These are phyloP conservation scores for Brachionus koreanus DNA, from an alignment of 1,140 invertebrate genomes.

Conservation along the genomic window DNA sequence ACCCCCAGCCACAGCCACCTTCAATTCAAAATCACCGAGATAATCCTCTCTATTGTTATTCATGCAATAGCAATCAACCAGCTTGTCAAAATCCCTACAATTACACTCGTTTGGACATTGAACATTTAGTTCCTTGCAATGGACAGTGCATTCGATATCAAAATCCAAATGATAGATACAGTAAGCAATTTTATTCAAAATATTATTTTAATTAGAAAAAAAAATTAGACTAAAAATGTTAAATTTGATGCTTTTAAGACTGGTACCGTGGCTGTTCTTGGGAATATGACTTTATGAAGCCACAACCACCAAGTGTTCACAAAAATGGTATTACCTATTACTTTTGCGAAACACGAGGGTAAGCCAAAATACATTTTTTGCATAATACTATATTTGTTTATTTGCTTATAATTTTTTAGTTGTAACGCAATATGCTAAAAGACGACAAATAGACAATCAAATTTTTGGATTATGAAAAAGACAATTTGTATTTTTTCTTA, in stretches of 20 bases:
- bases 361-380: background rate
- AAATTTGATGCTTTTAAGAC: background rate
- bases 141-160: conserved; percentile 38
- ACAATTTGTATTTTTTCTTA: background rate
- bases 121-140: conserved; percentile 40
- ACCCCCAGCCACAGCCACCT: conserved; percentile 16
- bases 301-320: conserved; percentile 1
- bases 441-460: conserved; percentile 24
- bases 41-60: conserved; percentile 39
- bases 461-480: background rate
- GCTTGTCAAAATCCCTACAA: conserved; percentile 23
- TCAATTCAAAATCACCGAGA: conserved; percentile 7
- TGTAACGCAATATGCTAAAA: conserved; percentile 40
- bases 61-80: conserved; percentile 33
- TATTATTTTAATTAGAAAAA: background rate
- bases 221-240: background rate
- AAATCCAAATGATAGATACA: conserved; percentile 39
- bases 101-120: background rate
- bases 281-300: conserved; percentile 37
- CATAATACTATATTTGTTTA: background rate
- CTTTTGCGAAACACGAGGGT: conserved; percentile 34
- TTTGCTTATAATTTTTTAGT: conserved; percentile 13
- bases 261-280: conserved; percentile 43
- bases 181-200: background rate
- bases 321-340: conserved; percentile 42